Evolutionary conservation across 1,140 invertebrate species (phyloP), one percentile per base, ranked within the genome.

Genomic region (Drosophila simulans): DNA sequence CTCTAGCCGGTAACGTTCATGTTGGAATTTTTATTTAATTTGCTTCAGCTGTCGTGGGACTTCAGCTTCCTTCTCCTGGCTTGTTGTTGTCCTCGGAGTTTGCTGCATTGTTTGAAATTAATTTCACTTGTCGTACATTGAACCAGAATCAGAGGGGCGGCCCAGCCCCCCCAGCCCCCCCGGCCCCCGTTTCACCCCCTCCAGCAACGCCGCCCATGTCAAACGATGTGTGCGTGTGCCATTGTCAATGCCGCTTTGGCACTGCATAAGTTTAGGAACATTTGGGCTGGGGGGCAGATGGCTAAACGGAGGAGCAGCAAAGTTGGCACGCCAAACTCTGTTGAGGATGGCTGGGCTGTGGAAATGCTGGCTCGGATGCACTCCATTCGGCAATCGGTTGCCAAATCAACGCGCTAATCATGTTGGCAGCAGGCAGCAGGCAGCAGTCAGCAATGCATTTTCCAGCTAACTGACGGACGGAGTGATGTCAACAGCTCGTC

Each of bases 11-110:
- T 27, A 56, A 35, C 64, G 71, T 56, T 68, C 83, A 77, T 88
- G 83, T 51, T 76, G 83, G 83, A 88, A 88, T 88, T 88, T 89
- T 88, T 88, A 88, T 88, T 88, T 88, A 88, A 88, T 88, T 88
- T 88, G 68, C 80, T 80, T 77, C n/a, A 57, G 62, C 75, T 76
- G 74, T 77, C 63, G 51, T 76, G 55, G 59, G 58, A 64, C 53
- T 53, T 77, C 68, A 76, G 57, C 62, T 48, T 75, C 49, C 62
- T 48, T 75, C 49, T 79, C 79, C 43, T 17, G 43, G 46, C 70
- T 68, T 75, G 58, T 76, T 80, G 65, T 84, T 65, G 65, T 84
- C 54, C 80, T 80, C 81, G 27, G 27, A 81, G 81, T 70, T 85
- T 88, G 75, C 79, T 76, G 75, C 79, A 88, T 88, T 88, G 84